phyloP scores from a whole-genome alignment of 1,140 invertebrate genomes.

The Drosophila guanche region DNA sequence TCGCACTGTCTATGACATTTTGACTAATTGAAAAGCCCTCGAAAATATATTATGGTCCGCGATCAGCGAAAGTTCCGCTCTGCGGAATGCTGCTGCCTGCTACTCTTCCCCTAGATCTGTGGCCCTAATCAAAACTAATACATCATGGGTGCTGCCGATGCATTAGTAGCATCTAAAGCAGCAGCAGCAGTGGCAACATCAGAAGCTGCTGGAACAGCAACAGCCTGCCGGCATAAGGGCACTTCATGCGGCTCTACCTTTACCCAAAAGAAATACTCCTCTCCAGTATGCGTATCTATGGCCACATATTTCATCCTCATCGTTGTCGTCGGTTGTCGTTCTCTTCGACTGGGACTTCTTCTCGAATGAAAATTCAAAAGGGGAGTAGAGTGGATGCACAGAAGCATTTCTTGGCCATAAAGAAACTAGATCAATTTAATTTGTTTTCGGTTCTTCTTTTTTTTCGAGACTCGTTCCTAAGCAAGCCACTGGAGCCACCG shows the following conservation, averaged over 20 bases:
- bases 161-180: too few species aligned
- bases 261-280: slow-evolving; percentile 21
- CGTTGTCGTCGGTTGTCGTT: slow-evolving; percentile 47
- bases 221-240: slow-evolving; percentile 6
- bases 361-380: too few species aligned
- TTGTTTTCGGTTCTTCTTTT: slow-evolving; percentile 66
- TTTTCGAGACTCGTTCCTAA: slow-evolving; percentile 6
- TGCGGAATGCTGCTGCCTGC: slow-evolving; percentile 1
- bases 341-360: slow-evolving; percentile 13
- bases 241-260: too few species aligned
- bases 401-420: slow-evolving; percentile 78
- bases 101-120: slow-evolving; percentile 19
- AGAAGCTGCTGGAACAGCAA: slow-evolving; percentile 18
- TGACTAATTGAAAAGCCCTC: slow-evolving; percentile 79
- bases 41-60: slow-evolving; percentile 51
- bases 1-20: slow-evolving; percentile 67
- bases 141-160: slow-evolving; percentile 78
- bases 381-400: slow-evolving; percentile 47
- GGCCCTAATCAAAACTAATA: slow-evolving; percentile 79
- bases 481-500: background rate
- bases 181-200: slow-evolving; percentile 12
- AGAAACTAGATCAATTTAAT: slow-evolving; percentile 82
- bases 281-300: slow-evolving; percentile 59
- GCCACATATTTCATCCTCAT: slow-evolving; percentile 77
- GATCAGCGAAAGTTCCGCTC: slow-evolving; percentile 70